These are phyloP conservation scores for Anguilla japonica DNA, from an alignment of 2,113 vertebrate species.

Conservation along the genomic window DNA sequence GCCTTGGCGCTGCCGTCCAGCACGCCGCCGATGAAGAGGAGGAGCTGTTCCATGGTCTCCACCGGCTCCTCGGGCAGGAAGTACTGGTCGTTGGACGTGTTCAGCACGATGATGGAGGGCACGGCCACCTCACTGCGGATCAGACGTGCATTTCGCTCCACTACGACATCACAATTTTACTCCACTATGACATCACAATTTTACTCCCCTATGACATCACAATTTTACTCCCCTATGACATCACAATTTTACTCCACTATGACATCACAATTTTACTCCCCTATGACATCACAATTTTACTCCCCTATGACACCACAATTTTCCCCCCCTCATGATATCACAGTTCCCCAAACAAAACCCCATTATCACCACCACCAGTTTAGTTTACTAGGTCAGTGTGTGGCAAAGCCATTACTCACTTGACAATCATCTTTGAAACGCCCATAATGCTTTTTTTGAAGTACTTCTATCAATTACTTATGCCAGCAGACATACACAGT, in stretches of 20 bases:
- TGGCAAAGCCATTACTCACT: not conserved
- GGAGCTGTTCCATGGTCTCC: conserved; percentile 75
- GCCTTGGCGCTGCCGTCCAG: conserved; percentile 82
- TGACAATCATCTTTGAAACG: not conserved
- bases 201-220: too few relatives aligned
- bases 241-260: too few relatives aligned
- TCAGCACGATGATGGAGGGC: conserved; percentile 84
- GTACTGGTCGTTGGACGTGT: conserved; percentile 93
- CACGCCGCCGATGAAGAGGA: conserved; percentile 82
- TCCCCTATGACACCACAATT: too few relatives aligned
- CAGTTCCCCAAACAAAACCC: not conserved
- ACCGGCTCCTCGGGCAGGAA: conserved; percentile 76
- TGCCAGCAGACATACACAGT: not conserved
- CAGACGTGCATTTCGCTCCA: not conserved
- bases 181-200: too few relatives aligned
- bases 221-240: not conserved
- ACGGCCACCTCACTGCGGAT: conserved; percentile 78
- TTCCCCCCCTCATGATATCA: too few relatives aligned
- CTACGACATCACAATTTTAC: too few relatives aligned
- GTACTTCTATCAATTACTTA: not conserved
- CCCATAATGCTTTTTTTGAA: not conserved
- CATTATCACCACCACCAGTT: not conserved
- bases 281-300: too few relatives aligned
- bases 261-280: not conserved
- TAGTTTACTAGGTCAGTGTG: too few relatives aligned